Base-by-base conservation (phyloP, 2,113 vertebrate genomes). In the Lepus europaeus region DNA sequence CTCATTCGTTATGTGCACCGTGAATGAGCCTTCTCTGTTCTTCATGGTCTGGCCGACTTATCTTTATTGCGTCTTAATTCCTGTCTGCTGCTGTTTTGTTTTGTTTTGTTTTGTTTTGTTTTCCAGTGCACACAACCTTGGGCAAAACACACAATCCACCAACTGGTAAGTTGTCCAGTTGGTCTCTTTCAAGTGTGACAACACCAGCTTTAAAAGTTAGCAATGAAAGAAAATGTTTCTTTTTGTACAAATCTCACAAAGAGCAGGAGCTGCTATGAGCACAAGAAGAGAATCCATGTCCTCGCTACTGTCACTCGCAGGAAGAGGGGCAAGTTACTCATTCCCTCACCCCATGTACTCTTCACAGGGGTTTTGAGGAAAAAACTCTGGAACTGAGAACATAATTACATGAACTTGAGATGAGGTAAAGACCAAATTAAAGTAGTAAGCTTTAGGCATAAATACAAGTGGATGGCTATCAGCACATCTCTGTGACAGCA, bases 341-440 rank as follows among this genome's bases (percentile, higher is more conserved):
- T 59, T 36, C 80, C 77, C 78, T 68, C 49, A 51, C 39, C 53
- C 49, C 1, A 0, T 56, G 53, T 79, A 12, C 31, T 45, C 3
- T 63, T 94, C 56, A 70, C 1, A 49, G 89, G 88, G 70, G 84
- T 1, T 74, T 89, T 19, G 7, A 20, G 14, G 45, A 63, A 14
- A 5, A 93, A 79, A 89, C 61, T 8, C 59, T 87, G 76, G 17
- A 27, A 64, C 66, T 87, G 74, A 87, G n/a, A 92, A 61, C 63
- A 94, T 92, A 95, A 96, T 95, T 93, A 86, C 85, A 84, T 45
- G 59, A 95, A 97, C 89, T 1, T 4, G 93, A 96, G 96, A 96
- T 33, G 25, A 95, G 17, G 63, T 61, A 90, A 85, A 93, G 76
- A 95, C 74, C 73, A 92, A 81, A 83, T 86, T 22, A 95, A 87